Evolutionary conservation across 2,113 vertebrate genomes (phyloP).

Genomic region (Prionailurus viverrinus): DNA sequence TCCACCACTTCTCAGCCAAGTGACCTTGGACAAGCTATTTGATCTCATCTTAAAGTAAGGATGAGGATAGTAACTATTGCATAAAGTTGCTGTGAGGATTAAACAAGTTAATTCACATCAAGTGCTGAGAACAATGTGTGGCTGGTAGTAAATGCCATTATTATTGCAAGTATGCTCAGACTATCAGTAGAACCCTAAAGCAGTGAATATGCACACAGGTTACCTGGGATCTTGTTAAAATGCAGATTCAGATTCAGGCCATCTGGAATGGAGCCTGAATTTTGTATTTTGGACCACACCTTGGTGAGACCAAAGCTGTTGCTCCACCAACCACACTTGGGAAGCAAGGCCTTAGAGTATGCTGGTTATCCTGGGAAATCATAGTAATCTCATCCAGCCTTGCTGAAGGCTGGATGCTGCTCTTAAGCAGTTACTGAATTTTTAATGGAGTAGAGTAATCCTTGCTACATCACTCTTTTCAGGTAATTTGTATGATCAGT

Average conservation of each 20-base stretch:
- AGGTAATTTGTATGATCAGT: background rate
- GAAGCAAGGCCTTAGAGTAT: background rate
- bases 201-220: background rate
- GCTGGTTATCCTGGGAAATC: background rate
- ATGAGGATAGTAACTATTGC: too few species aligned
- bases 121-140: background rate
- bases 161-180: background rate
- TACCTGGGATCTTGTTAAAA: background rate
- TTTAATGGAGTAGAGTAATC: background rate
- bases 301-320: background rate
- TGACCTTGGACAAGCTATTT: background rate
- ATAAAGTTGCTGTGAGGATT: background rate
- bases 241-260: background rate
- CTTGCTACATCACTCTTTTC: background rate
- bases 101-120: background rate
- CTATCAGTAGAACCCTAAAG: background rate
- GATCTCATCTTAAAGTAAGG: background rate
- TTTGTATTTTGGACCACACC: background rate
- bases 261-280: background rate
- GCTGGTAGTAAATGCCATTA: background rate
- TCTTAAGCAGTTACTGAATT: background rate
- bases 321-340: background rate
- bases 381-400: background rate
- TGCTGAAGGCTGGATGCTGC: background rate
- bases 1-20: background rate